Evolutionary conservation across 2,797 vertebrate species (phyloP), one percentile per base, ranked within the genome.

Genomic region (Choloepus didactylus): DNA sequence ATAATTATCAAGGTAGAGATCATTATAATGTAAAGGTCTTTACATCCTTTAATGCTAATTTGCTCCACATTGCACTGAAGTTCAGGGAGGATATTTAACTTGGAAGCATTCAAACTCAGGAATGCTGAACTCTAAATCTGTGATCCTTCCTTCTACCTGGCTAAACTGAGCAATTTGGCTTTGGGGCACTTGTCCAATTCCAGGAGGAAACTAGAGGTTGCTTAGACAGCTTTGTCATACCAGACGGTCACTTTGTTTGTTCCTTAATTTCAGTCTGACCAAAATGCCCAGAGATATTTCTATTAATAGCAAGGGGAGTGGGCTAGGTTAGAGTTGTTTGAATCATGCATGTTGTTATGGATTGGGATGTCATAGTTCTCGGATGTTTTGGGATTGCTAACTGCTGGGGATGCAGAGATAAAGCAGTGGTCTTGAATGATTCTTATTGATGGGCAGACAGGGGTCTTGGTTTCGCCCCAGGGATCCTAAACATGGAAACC

Each of bases 391-490:
- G 3, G 2, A 3, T 31, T 21, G 9, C n/a, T 35, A 5, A 29
- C 14, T 77, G 0, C 46, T 25, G 25, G 14, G 18, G 14, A 31
- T n/a, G 0, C 12, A 54, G 31, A 25, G 19, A 62, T 18, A 9
- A 73, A 41, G 16, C 12, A 67, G 10, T n/a, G 31, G 14, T 16
- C 16, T 73, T 4, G 54, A 67, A 4, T n/a, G 31, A 11, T 19
- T 35, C 27, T 9, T 21, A 1, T 4, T 69, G 29, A 1, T 23
- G 9, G 77, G 8, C 19, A 16, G 54, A 18, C 6, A 77, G 70
- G 54, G 6, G 3, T 1, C 11, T 10, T 25, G 5, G 19, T 8
- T 11, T 66, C 5, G 9, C 9, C 0, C 1, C 3, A 6, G 29
- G 19, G 11, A 38, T 49, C 25, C 31, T 9, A 14, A 85, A n/a